A percentile compares a stretch with the other conserved stretches of the same genome.
Conservation (phyloP, 2,113 vertebrate species). For the Prunella himalayana region DNA sequence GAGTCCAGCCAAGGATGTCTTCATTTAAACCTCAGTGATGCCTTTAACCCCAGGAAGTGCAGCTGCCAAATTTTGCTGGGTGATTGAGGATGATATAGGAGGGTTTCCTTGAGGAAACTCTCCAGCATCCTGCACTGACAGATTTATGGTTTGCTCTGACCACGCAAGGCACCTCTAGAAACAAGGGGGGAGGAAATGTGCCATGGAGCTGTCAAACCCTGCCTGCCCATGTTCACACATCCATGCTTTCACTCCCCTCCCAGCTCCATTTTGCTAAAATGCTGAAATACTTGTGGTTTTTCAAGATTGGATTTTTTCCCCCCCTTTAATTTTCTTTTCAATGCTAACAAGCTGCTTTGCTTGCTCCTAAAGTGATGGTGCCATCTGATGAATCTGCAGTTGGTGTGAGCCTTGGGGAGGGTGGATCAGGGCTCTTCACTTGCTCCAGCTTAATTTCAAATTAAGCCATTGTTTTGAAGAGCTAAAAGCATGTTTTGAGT, state of each 20-base stretch:
- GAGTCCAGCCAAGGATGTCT: background rate
- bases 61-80: background rate
- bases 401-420: background rate
- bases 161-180: background rate
- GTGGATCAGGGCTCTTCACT: background rate
- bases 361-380: background rate
- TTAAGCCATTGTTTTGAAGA: background rate
- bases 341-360: background rate
- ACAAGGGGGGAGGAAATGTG: background rate
- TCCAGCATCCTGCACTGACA: background rate
- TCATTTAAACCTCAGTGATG: background rate
- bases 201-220: background rate
- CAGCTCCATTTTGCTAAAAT: background rate
- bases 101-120: background rate
- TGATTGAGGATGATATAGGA: background rate
- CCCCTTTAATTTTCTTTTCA: background rate
- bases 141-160: background rate
- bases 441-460: background rate
- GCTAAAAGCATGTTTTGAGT: background rate
- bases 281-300: background rate
- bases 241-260: background rate
- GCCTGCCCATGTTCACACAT: background rate
- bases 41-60: background rate
- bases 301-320: fast-evolving
- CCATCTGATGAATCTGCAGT: background rate